Evolutionary conservation across 2,888 invertebrate species (phyloP).

Genomic region (Caenorhabditis zanzibari): DNA sequence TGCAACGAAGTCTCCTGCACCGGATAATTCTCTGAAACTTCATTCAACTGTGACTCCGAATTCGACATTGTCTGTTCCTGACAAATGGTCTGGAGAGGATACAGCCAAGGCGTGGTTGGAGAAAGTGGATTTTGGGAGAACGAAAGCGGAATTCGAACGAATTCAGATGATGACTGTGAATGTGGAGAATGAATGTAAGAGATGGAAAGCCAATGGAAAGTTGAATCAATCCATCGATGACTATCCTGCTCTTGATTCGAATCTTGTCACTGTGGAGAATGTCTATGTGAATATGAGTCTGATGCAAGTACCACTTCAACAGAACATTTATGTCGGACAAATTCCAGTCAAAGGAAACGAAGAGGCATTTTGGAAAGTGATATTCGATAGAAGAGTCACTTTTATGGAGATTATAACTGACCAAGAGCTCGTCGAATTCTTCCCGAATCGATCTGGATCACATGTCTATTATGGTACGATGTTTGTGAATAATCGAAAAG

Average conservation of each 20-base stretch:
- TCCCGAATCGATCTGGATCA: neutral
- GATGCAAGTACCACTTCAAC: constrained; percentile 1
- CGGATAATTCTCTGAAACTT: neutral
- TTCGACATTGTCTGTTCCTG: constrained; percentile 4
- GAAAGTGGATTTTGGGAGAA: neutral
- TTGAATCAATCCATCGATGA: constrained; percentile 19
- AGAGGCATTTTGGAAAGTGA: constrained; percentile 47
- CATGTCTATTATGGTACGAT: constrained; percentile 5
- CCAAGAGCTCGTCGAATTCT: constrained; percentile 5
- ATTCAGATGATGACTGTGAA: constrained; percentile 2
- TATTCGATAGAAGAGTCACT: constrained; percentile 21
- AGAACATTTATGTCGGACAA: constrained; percentile 23
- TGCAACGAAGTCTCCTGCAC: neutral
- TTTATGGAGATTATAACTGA: neutral
- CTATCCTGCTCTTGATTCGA: constrained; percentile 36
- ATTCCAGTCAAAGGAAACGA: constrained; percentile 14
- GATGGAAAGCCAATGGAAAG: neutral
- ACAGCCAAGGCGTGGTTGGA: constrained; percentile 26
- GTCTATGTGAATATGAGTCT: constrained; percentile 40
- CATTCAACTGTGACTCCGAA: neutral
- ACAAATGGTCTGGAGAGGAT: constrained; percentile 12
- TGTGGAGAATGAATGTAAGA: constrained; percentile 8
- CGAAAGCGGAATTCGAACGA: neutral
- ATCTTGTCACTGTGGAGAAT: constrained; percentile 1
- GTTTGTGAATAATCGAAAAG: constrained; percentile 40